Conservation (phyloP, 2,113 vertebrate species). For the Gallinago undulata region DNA sequence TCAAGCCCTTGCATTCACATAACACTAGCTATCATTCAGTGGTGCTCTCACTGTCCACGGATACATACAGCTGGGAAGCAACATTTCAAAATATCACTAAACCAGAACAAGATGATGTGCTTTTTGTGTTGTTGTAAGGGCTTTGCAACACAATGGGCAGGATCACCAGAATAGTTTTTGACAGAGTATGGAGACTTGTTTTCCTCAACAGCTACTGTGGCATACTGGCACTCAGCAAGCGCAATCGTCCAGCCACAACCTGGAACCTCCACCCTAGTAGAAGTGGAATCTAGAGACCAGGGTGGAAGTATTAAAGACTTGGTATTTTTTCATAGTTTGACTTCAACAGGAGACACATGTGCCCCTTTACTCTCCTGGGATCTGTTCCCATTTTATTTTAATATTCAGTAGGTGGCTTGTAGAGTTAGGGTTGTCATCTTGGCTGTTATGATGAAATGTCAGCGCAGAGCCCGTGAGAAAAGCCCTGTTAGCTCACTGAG, state of each 20-base stretch:
- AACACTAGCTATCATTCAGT: background rate
- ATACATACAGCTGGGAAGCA: background rate
- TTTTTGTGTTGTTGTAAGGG: background rate
- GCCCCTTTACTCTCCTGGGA: background rate
- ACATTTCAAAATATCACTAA: background rate
- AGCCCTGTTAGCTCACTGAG: background rate
- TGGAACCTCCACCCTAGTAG: background rate
- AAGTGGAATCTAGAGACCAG: background rate
- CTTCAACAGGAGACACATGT: background rate
- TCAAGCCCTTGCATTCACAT: background rate
- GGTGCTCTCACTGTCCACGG: background rate
- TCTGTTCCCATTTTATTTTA: background rate
- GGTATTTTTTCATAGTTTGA: background rate
- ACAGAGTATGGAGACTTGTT: background rate
- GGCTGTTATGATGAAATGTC: background rate
- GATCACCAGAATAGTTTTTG: background rate
- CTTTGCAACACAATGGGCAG: background rate
- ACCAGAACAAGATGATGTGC: rapidly evolving
- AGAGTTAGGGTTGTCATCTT: background rate
- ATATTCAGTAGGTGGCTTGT: background rate
- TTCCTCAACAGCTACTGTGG: background rate
- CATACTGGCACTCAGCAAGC: background rate
- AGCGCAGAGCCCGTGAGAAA: background rate
- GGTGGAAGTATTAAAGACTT: background rate
- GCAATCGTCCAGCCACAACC: background rate